These are phyloP conservation scores for Sylvilagus bachmani DNA, from an alignment of 2,113 vertebrate species.

Conservation along the genomic window DNA sequence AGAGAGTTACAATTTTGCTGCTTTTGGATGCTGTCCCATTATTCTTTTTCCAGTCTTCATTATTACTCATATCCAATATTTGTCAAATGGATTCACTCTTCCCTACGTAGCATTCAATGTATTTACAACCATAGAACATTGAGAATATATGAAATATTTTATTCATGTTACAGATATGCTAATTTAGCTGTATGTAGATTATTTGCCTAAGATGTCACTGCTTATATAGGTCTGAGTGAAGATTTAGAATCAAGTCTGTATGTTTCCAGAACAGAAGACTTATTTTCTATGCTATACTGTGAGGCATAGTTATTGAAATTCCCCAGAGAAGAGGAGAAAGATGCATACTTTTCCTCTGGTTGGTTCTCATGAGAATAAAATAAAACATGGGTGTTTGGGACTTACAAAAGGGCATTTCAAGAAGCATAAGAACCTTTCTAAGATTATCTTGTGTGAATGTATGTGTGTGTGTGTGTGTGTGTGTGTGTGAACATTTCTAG, in stretches of 20 bases:
- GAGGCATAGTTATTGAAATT: background rate
- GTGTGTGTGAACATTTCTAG: background rate
- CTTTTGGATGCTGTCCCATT: background rate
- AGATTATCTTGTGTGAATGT: background rate
- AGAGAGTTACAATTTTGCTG: background rate
- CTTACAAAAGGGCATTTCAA: conserved; percentile 25
- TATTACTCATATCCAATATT: background rate
- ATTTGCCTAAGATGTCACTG: background rate
- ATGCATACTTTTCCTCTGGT: background rate
- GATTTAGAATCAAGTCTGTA: background rate
- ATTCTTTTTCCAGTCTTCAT: background rate
- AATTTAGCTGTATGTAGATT: background rate
- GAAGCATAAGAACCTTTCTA: background rate
- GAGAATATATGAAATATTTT: background rate
- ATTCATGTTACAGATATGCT: background rate
- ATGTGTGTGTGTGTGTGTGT: no score
- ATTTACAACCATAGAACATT: background rate
- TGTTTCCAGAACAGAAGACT: background rate
- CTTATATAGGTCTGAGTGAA: background rate
- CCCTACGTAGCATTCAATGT: background rate
- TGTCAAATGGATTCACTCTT: background rate
- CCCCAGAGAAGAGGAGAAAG: background rate
- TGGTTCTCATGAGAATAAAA: conserved; percentile 62
- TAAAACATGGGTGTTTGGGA: background rate
- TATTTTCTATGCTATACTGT: background rate